Evolutionary conservation across 2,113 vertebrate genomes (phyloP).

Genomic region (Psammodynastes pulverulentus): DNA sequence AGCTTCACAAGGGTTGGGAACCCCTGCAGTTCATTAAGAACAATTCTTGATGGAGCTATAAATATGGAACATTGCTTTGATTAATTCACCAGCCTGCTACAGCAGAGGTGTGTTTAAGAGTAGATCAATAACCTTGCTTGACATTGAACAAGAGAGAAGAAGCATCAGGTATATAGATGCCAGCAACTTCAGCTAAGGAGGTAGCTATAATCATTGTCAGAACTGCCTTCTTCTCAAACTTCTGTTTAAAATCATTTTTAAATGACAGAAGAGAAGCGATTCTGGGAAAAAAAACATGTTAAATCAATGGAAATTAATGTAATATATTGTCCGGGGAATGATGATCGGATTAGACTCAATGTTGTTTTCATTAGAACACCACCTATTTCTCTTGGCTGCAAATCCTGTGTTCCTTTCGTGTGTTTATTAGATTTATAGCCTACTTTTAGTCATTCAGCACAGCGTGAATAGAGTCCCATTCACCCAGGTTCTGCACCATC

Average conservation of each 20-base stretch:
- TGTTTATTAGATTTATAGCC: not conserved
- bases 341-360: not conserved
- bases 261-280: not conserved
- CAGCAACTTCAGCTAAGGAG: not conserved
- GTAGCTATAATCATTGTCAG: not conserved
- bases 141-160: not conserved
- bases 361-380: not conserved
- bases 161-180: not conserved
- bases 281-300: not conserved
- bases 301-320: not conserved
- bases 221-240: not conserved
- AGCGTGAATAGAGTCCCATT: not conserved
- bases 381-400: not conserved
- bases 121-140: slow-evolving; percentile 13
- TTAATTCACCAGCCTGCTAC: slow-evolving; percentile 12
- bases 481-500: not conserved
- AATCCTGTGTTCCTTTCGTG: not conserved
- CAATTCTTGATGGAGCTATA: slow-evolving; percentile 22
- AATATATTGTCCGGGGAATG: not conserved
- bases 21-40: slow-evolving; percentile 30
- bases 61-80: slow-evolving; percentile 36
- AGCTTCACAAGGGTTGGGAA: not conserved
- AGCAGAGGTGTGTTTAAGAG: not conserved
- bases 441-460: not conserved
- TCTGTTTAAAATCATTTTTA: not conserved